Evolutionary conservation across 2,888 invertebrate genomes (phyloP), one percentile per base, ranked within the genome.

Genomic region (Limnephilus rhombicus): DNA sequence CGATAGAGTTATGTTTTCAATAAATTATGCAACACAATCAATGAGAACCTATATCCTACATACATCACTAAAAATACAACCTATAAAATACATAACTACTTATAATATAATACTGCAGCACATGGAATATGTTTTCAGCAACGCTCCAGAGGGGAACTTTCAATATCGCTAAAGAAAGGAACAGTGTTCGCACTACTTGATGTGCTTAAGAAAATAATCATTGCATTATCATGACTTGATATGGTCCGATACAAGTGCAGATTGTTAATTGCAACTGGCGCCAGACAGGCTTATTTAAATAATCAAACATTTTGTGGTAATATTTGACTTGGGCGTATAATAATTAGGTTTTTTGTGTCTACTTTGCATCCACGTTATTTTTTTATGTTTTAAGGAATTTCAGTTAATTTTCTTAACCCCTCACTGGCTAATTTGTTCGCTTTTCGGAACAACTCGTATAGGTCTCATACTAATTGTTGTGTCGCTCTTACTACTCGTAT

Each of bases 181-280:
- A n/a, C 24, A 41, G 85, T 41, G 85, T 85, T 41, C 85, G 41
- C 41, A 85, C 24, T 37, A 85, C 24, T 37, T 41, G 18, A 41
- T 24, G 15, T 41, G 41, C 53, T 68, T 24, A 68, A 68, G 53
- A 68, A 68, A 68, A 68, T 68, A 18, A 18, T 18, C 53, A 18
- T 68, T 68, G 24, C 53, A 18, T 68, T 18, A 68, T 68, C 53
- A 18, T 68, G 18, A 68, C 53, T 68, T 41, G 41, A 85, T 41
- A 85, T 24, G 41, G 85, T 85, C 85, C 85, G 85, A 85, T 49
- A 24, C 41, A n/a, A 85, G 12, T 45, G 18, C 7, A 85, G 85
- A 85, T 41, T 41, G 41, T 85, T 88, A 88, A 88, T 88, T 88
- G 88, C 13, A 68, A 29, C n/a, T 68, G 88, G 88, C 88, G 88